Evolutionary conservation across 2,797 vertebrate species (phyloP).

Genomic region (Apodemus agrarius): DNA sequence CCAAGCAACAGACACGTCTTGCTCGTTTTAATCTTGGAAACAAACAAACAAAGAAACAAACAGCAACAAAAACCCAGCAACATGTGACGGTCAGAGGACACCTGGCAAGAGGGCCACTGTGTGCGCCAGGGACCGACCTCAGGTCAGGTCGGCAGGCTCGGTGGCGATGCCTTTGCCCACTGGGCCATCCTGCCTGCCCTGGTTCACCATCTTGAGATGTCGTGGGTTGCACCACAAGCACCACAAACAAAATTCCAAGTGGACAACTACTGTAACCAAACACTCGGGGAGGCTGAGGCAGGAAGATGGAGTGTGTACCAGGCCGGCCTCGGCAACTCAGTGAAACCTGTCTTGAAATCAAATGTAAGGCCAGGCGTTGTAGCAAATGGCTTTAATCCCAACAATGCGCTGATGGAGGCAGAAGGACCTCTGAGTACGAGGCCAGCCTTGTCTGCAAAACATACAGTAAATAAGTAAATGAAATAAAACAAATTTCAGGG

Average conservation of each 20-base stretch:
- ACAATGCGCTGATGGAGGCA: background rate
- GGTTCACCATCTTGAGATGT: background rate
- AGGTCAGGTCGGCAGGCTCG: no score
- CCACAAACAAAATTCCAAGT: background rate
- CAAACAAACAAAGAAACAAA: background rate
- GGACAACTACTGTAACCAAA: no score
- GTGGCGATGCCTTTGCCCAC: background rate
- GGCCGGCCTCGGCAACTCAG: background rate
- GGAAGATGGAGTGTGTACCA: background rate
- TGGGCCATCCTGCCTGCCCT: background rate
- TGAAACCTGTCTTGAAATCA: background rate
- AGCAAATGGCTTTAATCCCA: background rate
- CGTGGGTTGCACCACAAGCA: background rate
- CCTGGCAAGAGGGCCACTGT: background rate
- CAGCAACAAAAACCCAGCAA: background rate
- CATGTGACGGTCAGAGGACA: background rate
- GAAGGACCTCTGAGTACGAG: background rate
- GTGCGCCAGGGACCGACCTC: no score
- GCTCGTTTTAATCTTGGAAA: background rate
- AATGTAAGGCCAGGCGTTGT: background rate
- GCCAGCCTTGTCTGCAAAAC: background rate
- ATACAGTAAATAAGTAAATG: background rate
- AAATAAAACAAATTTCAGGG: background rate
- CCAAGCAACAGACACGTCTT: background rate
- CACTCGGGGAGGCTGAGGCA: background rate